Base-by-base conservation (phyloP, 2,113 vertebrate genomes). In the Oriolus oriolus region DNA sequence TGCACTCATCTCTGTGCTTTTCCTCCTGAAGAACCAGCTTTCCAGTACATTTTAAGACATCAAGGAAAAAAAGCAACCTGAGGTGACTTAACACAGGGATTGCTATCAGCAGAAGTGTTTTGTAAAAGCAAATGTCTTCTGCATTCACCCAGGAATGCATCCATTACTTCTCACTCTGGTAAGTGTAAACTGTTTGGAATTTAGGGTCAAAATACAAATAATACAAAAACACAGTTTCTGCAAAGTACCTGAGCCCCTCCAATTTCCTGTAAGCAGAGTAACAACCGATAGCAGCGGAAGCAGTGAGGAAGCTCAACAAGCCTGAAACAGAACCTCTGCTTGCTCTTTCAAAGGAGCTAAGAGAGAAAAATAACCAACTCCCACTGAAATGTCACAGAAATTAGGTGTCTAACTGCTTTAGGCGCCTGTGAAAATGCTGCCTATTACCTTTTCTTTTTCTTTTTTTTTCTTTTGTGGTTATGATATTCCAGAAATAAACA, bases 401-500 rank as follows among this genome's bases (percentile, higher is more conserved):
- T 84, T 33, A 84, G 73, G 37, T 60, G 56, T 21, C 56, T 84
- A 86, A 78, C 44, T 57, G 37, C 53, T 86, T 75, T 64, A 84
- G 80, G 65, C 0, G 5, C 44, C 86, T 71, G 41, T 65, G 61
- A 78, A 94, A 96, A 56, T 21, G 35, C 60, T 66, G 8, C 16
- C 65, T 61, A 13, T n/a, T 77, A 84, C 19, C 26, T 64, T 64
- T 78, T 54, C 7, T 44, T 60, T 42, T 69, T 73, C 7, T 16
- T 41, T 57, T 41, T 57, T 35, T 71, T 30, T 37, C 61, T 73
- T 33, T 57, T 33, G 42, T 52, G 42, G 59, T 69, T 80, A 52
- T 45, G 21, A 69, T 74, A 68, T 33, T 71, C 69, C 57, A 90
- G 79, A 93, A 95, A 89, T 84, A 94, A 95, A 76, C 37, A 84